phyloP scores from a whole-genome alignment of 2,888 invertebrate species.

The Macrophya annulata region DNA sequence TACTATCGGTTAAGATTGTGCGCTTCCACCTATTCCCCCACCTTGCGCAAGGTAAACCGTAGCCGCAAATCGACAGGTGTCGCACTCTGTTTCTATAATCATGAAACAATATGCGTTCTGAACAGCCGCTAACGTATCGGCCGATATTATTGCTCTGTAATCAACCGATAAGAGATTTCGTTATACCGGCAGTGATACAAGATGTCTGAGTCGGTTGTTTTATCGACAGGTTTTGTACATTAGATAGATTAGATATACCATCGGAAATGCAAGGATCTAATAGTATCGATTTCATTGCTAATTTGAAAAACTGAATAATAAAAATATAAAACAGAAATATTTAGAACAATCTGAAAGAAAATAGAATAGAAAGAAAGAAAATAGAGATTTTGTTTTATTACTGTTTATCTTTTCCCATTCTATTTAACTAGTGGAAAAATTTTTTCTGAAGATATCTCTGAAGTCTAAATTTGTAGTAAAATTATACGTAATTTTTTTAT shows the following conservation, averaged over 20 bases:
- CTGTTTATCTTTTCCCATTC: too few relatives aligned
- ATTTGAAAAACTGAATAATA: not conserved
- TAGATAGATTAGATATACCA: not conserved
- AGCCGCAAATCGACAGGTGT: conserved; percentile 28
- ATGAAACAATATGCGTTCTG: conserved; percentile 62
- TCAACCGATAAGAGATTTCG: not conserved
- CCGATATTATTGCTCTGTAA: not conserved
- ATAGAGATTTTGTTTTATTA: too few relatives aligned
- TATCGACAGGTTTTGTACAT: not conserved
- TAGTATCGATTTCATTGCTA: not conserved
- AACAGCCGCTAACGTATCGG: conserved; percentile 62
- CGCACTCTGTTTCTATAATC: conserved; percentile 13
- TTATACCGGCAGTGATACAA: not conserved
- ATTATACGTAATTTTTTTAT: not conserved
- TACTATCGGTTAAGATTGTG: conserved; percentile 58
- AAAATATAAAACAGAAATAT: not conserved
- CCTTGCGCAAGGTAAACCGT: conserved; percentile 37
- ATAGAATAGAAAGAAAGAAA: not conserved
- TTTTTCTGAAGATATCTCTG: too few relatives aligned
- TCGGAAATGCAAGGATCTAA: not conserved
- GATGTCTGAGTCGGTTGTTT: not conserved
- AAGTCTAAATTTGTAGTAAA: too few relatives aligned
- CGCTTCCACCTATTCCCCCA: conserved; percentile 54
- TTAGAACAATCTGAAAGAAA: not conserved
- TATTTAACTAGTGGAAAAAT: too few relatives aligned